phyloP scores from a whole-genome alignment of 2,113 vertebrate genomes.

The Siphamia tubifer region DNA sequence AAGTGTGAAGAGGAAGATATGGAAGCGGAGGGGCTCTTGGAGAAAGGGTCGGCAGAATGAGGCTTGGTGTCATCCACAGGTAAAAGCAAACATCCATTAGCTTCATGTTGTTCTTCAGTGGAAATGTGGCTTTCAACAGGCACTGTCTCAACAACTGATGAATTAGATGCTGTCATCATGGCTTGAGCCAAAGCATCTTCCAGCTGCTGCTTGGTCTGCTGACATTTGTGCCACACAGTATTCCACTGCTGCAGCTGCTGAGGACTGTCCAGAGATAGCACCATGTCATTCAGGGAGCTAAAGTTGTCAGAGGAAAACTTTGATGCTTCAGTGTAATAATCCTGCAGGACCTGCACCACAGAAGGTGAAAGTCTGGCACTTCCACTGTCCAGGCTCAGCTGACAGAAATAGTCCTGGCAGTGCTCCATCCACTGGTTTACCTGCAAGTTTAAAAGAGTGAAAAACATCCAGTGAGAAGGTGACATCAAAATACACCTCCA shows the following conservation, averaged over 20 bases:
- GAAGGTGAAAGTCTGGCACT: slow-evolving; percentile 33
- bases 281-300: slow-evolving; percentile 71
- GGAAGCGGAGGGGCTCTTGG: slow-evolving; percentile 52
- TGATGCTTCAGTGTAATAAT: slow-evolving; percentile 72
- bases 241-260: slow-evolving; percentile 77
- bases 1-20: slow-evolving; percentile 57
- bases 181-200: slow-evolving; percentile 69
- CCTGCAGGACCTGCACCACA: slow-evolving; percentile 69
- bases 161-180: background rate
- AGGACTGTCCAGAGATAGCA: slow-evolving; percentile 69
- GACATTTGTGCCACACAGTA: slow-evolving; percentile 75
- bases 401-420: slow-evolving; percentile 75
- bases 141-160: background rate
- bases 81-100: slow-evolving; percentile 16
- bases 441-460: slow-evolving; percentile 52
- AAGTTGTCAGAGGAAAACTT: slow-evolving; percentile 82
- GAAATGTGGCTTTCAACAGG: slow-evolving; percentile 3
- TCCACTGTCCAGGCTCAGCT: slow-evolving; percentile 55
- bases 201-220: slow-evolving; percentile 72
- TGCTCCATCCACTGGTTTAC: slow-evolving; percentile 75
- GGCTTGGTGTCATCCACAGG: slow-evolving; percentile 58
- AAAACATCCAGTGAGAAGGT: background rate
- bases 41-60: slow-evolving; percentile 48
- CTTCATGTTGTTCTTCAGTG: background rate
- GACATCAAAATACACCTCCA: background rate